Conservation (phyloP, 2,797 vertebrate genomes). For the Scolopax rusticola region DNA sequence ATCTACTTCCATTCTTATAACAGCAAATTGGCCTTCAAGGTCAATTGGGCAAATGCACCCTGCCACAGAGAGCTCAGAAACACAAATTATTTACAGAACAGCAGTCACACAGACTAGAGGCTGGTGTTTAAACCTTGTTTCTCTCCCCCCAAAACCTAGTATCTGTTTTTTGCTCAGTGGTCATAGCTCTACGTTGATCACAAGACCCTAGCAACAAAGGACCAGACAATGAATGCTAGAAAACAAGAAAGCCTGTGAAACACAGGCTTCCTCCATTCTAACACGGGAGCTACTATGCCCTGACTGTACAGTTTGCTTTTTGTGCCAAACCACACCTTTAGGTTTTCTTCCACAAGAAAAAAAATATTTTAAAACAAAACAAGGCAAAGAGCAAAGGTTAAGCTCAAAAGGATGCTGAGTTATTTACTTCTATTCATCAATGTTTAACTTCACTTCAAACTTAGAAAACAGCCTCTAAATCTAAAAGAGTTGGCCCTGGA, state of each 20-base stretch:
- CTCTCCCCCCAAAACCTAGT: rapidly evolving
- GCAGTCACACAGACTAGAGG: neutral
- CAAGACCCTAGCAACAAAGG: rapidly evolving
- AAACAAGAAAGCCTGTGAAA: neutral
- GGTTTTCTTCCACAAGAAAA: rapidly evolving
- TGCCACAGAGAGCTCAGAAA: neutral
- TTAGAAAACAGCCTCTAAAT: neutral
- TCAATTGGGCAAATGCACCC: neutral
- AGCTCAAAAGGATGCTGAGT: neutral
- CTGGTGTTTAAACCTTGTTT: neutral
- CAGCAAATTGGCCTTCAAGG: neutral
- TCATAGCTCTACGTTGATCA: neutral
- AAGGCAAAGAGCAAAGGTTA: rapidly evolving
- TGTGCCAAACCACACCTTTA: neutral
- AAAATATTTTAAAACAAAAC: neutral
- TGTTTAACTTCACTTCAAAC: neutral
- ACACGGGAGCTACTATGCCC: neutral
- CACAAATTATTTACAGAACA: neutral
- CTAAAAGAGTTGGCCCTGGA: neutral
- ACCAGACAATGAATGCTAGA: neutral
- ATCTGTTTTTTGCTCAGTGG: neutral
- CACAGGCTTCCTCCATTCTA: neutral
- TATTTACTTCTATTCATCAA: neutral
- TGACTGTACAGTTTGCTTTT: neutral
- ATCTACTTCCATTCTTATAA: neutral